phyloP scores from a whole-genome alignment of 2,888 invertebrate genomes.

The Leuctra nigra region DNA sequence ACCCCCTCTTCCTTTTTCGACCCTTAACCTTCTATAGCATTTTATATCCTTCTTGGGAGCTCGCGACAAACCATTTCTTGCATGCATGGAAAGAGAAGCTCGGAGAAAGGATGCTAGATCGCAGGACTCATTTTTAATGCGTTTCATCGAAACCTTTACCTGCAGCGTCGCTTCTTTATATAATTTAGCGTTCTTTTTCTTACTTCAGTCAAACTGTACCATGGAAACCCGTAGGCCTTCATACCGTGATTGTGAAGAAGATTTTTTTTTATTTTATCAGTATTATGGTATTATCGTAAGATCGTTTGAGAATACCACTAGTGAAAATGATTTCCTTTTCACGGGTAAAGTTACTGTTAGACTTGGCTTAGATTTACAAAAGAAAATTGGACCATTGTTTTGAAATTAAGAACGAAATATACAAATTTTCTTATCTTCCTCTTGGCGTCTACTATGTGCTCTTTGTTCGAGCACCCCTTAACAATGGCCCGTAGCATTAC shows the following conservation, averaged over 20 bases:
- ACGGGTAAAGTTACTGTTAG: constrained; percentile 7
- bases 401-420: constrained; percentile 24
- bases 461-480: background rate
- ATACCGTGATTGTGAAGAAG: no score
- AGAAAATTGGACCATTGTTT: constrained; percentile 24
- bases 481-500: constrained; percentile 4
- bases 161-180: no score
- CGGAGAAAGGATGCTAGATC: no score
- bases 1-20: background rate
- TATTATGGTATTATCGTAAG: no score
- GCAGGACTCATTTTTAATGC: no score
- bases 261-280: no score
- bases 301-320: no score
- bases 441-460: constrained; percentile 2
- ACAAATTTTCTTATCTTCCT: constrained; percentile 24
- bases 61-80: background rate
- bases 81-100: constrained; percentile 1
- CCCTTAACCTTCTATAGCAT: background rate
- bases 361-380: constrained; percentile 14
- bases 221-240: no score
- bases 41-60: background rate
- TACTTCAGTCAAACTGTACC: no score
- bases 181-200: no score
- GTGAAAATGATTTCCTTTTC: constrained; percentile 3
- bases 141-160: no score